Base-by-base conservation (phyloP, 2,113 vertebrate species). In the Scartelaos histophorus region DNA sequence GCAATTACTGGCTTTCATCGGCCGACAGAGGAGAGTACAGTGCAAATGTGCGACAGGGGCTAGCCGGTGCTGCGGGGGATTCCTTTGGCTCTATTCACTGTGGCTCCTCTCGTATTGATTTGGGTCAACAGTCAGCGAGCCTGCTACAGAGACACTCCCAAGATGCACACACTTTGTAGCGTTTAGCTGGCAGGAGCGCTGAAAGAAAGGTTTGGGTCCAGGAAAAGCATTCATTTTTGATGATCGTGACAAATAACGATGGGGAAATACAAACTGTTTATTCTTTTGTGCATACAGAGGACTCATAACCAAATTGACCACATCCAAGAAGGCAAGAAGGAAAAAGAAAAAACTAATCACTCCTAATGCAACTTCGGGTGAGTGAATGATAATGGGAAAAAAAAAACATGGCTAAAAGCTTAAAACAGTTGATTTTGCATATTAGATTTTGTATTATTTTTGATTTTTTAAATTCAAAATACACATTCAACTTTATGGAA, bases 1-100 rank as follows among this genome's bases (percentile, higher is more conserved):
- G 78, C 84, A 87, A 85, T 82, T 73, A 87, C 70, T 81, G 65
- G 67, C 66, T 73, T 71, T 84, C 69, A 69, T 86, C 70, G 82
- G 67, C 65, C 85, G 73, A 83, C 73, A 75, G 75, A 75, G 65
- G 70, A 79, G 75, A 71, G 70, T 83, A 73, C 76, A 80, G 75
- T 68, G 70, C 67, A 38, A 43, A 64, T 3, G 17, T 64, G 34
- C 56, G 74, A 74, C 71, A 64, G 56, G 70, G 62, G 43, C 62
- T 38, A 58, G 56, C 12, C 3, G 73, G 65, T 67, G 62, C 69
- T 78, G 35, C 53, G 69, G 60, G 24, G 47, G 57, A 82, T 71
- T 85, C 72, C 58, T 67, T 29, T 25, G 56, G 71, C 64, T 58
- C 69, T 69, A 79, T 74, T 64, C 67, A 69, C 43, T 78, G 73